Evolutionary conservation across 2,797 vertebrate genomes (phyloP).

Genomic region (Cyprinodon diabolis): DNA sequence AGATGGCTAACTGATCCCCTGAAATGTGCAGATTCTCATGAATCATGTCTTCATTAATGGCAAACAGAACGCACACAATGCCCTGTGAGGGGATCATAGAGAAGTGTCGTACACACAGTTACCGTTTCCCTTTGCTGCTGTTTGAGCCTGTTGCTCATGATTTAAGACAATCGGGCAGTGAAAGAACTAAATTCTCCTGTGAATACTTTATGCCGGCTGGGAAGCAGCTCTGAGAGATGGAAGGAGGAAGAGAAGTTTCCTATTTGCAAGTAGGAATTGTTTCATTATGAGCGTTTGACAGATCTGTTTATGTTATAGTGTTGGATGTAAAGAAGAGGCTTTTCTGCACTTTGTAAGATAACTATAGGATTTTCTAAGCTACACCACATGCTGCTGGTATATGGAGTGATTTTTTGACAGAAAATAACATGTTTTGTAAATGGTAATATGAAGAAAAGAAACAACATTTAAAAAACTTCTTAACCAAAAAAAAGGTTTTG

Average conservation of each 20-base stretch:
- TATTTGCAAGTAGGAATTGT: constrained; percentile 2
- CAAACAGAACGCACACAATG: constrained; percentile 56
- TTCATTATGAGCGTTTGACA: constrained; percentile 4
- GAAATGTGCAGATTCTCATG: constrained; percentile 54
- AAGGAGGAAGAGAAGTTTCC: constrained; percentile 17
- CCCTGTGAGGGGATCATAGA: constrained; percentile 54
- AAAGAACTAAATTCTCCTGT: constrained; percentile 10
- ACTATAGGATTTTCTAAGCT: neutral
- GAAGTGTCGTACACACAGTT: constrained; percentile 54
- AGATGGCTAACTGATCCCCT: constrained; percentile 52
- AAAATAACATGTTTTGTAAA: too few species aligned
- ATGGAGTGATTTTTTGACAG: neutral
- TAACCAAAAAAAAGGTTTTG: too few species aligned
- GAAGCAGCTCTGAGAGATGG: neutral
- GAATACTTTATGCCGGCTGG: constrained; percentile 13
- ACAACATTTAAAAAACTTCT: too few species aligned
- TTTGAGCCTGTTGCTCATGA: constrained; percentile 40
- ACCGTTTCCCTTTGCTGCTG: constrained; percentile 22
- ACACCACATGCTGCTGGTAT: neutral
- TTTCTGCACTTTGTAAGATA: neutral
- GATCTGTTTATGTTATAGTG: constrained; percentile 1
- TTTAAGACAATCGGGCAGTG: constrained; percentile 25
- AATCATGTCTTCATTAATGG: constrained; percentile 56
- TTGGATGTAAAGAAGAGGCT: neutral
- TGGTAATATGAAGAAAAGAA: too few species aligned